phyloP scores from a whole-genome alignment of 2,113 vertebrate species.

The Cyanistes caeruleus region DNA sequence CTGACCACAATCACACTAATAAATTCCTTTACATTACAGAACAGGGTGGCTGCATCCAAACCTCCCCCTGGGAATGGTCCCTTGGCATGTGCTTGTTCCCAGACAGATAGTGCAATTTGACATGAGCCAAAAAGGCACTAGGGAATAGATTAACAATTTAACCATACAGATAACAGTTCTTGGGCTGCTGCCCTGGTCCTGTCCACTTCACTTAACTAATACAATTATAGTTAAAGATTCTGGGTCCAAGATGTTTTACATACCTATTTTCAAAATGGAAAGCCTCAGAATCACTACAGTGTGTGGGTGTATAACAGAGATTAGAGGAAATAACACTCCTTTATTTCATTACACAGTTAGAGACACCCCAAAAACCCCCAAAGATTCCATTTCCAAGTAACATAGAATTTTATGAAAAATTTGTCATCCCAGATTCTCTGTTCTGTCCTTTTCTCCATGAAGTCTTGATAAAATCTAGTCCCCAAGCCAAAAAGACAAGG shows the following conservation, averaged over 20 bases:
- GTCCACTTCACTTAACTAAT: background rate
- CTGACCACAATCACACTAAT: background rate
- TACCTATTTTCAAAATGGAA: background rate
- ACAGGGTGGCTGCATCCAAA: background rate
- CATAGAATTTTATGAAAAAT: background rate
- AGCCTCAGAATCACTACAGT: background rate
- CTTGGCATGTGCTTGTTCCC: background rate
- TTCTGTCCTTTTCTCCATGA: background rate
- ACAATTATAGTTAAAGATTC: background rate
- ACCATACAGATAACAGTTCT: background rate
- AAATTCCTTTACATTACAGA: background rate
- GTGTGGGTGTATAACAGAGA: background rate
- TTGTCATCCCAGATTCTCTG: background rate
- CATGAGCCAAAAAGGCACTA: background rate
- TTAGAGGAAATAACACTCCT: background rate
- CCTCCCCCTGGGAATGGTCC: background rate
- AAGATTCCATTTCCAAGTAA: background rate
- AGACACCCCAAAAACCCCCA: background rate
- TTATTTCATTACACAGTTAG: background rate
- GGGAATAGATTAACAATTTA: background rate
- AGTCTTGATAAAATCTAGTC: background rate
- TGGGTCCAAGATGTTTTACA: background rate
- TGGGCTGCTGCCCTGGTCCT: background rate
- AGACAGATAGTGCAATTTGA: background rate
- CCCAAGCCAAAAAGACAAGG: background rate